A percentile compares a stretch with the other conserved stretches of the same genome.
phyloP scores from a whole-genome alignment of 1,140 invertebrate genomes.

The Brachionus rubens region DNA sequence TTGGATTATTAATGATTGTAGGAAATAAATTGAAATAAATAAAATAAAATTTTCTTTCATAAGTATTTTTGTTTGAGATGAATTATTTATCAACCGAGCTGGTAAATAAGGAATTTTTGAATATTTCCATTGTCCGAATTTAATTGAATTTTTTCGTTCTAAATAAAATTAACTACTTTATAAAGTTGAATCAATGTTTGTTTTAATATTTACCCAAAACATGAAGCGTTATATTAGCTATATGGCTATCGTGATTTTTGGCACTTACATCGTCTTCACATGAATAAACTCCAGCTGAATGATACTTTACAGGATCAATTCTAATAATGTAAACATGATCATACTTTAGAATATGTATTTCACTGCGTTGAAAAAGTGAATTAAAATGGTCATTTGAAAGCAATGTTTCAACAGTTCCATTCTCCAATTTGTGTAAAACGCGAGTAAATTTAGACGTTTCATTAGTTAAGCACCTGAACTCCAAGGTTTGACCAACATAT shows the following conservation, averaged over 20 bases:
- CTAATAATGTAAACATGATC: constrained; percentile 17
- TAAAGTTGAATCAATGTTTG: background rate
- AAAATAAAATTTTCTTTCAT: too few species aligned
- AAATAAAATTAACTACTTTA: background rate
- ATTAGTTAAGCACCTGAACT: constrained; percentile 27
- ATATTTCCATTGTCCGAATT: constrained; percentile 25
- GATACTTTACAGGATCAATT: constrained; percentile 25
- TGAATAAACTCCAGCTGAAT: constrained; percentile 41
- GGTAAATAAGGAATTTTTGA: constrained; percentile 17
- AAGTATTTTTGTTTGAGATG: too few species aligned
- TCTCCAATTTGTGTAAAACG: constrained; percentile 4
- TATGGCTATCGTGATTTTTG: background rate
- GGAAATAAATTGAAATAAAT: too few species aligned
- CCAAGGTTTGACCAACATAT: constrained; percentile 1
- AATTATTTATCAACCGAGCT: background rate
- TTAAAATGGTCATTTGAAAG: constrained; percentile 43
- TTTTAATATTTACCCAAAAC: constrained; percentile 9
- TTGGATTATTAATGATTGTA: too few species aligned
- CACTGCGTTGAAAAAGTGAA: background rate
- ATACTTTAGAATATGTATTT: constrained; percentile 25
- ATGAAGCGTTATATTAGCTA: background rate
- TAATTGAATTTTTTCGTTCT: background rate
- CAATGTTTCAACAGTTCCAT: constrained; percentile 37
- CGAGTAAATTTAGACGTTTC: constrained; percentile 34
- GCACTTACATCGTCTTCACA: constrained; percentile 38